A percentile compares a stretch with the other conserved stretches of the same genome.
Evolutionary conservation across 2,113 vertebrate species (phyloP).

Genomic region (Monopterus albus): DNA sequence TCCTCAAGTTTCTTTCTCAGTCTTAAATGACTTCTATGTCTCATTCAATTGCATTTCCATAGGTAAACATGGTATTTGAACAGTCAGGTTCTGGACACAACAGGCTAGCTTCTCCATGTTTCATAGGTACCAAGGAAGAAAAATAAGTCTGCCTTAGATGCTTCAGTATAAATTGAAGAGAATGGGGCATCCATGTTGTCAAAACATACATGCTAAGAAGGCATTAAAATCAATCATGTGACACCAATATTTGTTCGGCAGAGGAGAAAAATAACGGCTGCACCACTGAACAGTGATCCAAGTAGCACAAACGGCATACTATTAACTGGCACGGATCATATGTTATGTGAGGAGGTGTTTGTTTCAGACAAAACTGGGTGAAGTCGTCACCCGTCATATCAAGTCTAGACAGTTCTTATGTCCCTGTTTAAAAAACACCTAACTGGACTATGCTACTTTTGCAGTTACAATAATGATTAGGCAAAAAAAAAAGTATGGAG

Average conservation of each 20-base stretch:
- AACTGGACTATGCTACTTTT: background rate
- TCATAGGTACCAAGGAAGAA: background rate
- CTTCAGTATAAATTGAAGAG: slow-evolving; percentile 22
- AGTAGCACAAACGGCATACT: slow-evolving; percentile 1
- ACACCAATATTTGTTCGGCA: slow-evolving; percentile 49
- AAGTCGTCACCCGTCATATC: slow-evolving; percentile 38
- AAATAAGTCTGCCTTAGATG: slow-evolving; percentile 1
- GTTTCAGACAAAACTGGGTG: slow-evolving; percentile 1
- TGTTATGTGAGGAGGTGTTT: slow-evolving; percentile 38
- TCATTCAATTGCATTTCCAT: background rate
- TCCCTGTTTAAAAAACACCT: background rate
- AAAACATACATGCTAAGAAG: slow-evolving; percentile 32
- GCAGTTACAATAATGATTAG: background rate
- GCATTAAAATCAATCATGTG: slow-evolving; percentile 51
- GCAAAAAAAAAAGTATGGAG: background rate
- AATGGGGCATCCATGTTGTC: slow-evolving; percentile 25
- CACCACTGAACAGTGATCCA: slow-evolving; percentile 15
- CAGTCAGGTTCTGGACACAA: slow-evolving; percentile 1
- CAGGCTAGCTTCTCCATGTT: background rate
- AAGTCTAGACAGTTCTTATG: background rate
- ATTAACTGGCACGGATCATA: slow-evolving; percentile 33
- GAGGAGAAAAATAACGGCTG: slow-evolving; percentile 44
- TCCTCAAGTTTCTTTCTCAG: background rate
- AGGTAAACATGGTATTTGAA: background rate
- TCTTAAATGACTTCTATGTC: background rate